Base-by-base conservation (phyloP, 2,888 invertebrate species). In the Parnassius orleans region DNA sequence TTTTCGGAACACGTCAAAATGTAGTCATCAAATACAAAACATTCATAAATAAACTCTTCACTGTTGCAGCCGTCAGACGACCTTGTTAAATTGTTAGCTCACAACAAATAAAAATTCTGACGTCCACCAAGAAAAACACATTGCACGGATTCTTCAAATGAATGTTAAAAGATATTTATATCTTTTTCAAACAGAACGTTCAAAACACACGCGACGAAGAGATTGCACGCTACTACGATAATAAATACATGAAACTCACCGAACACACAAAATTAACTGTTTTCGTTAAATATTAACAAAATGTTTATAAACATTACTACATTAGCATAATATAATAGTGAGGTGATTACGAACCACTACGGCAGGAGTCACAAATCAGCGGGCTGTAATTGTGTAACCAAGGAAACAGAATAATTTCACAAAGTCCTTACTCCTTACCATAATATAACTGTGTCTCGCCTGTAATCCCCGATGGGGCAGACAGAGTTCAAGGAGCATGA, bases 291-390 rank as follows among this genome's bases (percentile, higher is more conserved):
- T 66, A 58, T 53, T 63, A 61, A 64, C 66, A 69, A 65, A 72
- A 65, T 65, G 66, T 65, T 67, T 66, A 33, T 44, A 15, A 53
- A 64, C 14, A 54, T 65, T 64, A 57, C 47, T 52, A 33, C 58
- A 70, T 72, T 69, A 68, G 62, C 68, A 68, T 70, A 69, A 67
- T 63, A 64, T 63, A 54, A 60, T 60, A 54, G 50, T 44, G 55
- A 62, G 14, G 62, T 62, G 57, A 57, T 62, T 50, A 60, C 54
- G 11, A 54, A 54, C 10, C 19, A 24, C 2, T 50, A 11, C 9
- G n/a, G 10, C 48, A 50, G 60, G 54, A 43, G 43, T 9, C 42
- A 53, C 50, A n/a, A 50, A n/a, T n/a, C 60, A 7, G 19, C 14
- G 60, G 60, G 24, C 60, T 10, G 60, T 41, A n/a, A 42, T 2